phyloP scores from a whole-genome alignment of 1,140 invertebrate genomes.

The Trichonephila clavata region DNA sequence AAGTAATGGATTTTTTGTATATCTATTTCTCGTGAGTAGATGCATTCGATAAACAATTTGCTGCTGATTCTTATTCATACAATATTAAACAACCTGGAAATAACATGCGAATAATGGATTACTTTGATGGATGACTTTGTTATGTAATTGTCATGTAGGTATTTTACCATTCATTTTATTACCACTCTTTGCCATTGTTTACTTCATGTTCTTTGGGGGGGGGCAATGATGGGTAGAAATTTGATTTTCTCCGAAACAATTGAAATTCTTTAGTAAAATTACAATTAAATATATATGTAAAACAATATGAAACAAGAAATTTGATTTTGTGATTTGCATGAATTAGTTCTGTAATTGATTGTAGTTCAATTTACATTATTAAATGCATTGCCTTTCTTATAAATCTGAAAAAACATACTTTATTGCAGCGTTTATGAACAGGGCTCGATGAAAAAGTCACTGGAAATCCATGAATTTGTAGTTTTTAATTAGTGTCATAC shows the following conservation, averaged over 20 bases:
- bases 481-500: no score
- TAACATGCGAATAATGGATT: slow-evolving; percentile 29
- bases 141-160: not conserved
- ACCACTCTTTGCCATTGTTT: not conserved
- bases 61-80: slow-evolving; percentile 25
- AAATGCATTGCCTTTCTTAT: no score
- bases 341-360: no score
- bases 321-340: no score
- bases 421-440: no score
- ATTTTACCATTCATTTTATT: not conserved
- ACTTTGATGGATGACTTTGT: slow-evolving; percentile 9
- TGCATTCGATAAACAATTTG: slow-evolving; percentile 26
- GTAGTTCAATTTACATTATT: no score
- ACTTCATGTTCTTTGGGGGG: no score
- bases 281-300: no score
- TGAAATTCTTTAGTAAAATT: not conserved
- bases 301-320: no score
- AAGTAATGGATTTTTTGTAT: slow-evolving; percentile 10
- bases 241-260: not conserved
- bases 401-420: no score
- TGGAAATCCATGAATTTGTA: no score
- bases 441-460: no score
- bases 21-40: not conserved
- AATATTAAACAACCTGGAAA: slow-evolving; percentile 30
- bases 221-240: not conserved